Conservation (phyloP, 2,888 invertebrate species). For the Ommatoiulus sabulosus region DNA sequence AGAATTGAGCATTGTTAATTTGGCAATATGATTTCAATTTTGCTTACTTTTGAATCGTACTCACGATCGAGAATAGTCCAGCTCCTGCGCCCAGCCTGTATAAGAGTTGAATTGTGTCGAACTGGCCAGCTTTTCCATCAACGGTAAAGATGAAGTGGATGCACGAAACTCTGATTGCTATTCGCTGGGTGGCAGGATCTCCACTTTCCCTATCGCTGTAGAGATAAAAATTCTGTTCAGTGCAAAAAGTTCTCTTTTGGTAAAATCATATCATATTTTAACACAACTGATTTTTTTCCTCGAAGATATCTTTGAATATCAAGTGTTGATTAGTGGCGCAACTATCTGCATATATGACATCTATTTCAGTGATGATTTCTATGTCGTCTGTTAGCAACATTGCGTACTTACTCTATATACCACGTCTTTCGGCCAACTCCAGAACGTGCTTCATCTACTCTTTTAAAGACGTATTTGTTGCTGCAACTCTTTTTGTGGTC, state of each 20-base stretch:
- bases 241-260: neutral
- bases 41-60: neutral
- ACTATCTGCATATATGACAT: neutral
- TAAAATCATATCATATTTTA: neutral
- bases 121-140: neutral
- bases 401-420: neutral
- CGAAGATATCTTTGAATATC: too few species aligned
- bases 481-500: neutral
- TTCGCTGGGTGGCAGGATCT: neutral
- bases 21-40: neutral
- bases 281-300: neutral
- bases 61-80: neutral
- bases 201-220: neutral
- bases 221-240: neutral
- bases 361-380: neutral
- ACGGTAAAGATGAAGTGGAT: neutral
- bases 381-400: neutral
- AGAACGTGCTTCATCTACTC: neutral
- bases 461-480: neutral
- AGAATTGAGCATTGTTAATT: neutral
- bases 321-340: too few species aligned
- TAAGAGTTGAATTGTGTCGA: constrained; percentile 9
- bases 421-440: neutral
- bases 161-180: neutral
- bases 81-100: constrained; percentile 2